Percentiles rank a stretch among this genome's conserved stretches.
These are phyloP conservation scores for Stictonetta naevosa DNA, from an alignment of 2,113 vertebrate species.

Conservation along the genomic window DNA sequence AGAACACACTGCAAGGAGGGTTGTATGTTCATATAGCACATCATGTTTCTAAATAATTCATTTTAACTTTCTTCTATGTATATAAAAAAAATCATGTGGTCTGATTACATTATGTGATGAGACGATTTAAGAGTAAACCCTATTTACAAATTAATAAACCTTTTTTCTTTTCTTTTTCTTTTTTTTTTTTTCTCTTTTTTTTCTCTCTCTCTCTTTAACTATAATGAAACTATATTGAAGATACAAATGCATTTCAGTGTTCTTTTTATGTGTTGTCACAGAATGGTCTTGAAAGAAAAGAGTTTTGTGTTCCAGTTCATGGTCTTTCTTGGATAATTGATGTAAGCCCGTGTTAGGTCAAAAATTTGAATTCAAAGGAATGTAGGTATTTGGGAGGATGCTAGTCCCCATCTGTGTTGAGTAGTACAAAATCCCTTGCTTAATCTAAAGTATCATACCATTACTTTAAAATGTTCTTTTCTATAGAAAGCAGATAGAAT, in stretches of 20 bases:
- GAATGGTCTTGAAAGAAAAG: background rate
- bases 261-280: background rate
- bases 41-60: background rate
- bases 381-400: accelerated
- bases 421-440: background rate
- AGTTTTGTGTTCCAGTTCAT: background rate
- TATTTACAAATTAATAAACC: background rate
- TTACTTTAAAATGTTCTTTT: background rate
- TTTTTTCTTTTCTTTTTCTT: too few species aligned
- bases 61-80: background rate
- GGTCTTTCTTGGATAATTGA: background rate
- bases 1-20: background rate
- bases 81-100: background rate
- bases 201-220: background rate
- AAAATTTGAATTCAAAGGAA: background rate
- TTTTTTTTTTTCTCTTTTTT: too few species aligned
- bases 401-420: background rate
- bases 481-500: background rate
- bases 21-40: background rate
- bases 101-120: background rate
- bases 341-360: background rate
- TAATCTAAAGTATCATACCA: background rate
- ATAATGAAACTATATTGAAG: background rate
- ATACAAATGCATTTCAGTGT: background rate
- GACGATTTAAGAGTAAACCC: background rate